These are phyloP conservation scores for Eulemur rubriventer DNA, from an alignment of 2,797 vertebrate species.

Conservation along the genomic window DNA sequence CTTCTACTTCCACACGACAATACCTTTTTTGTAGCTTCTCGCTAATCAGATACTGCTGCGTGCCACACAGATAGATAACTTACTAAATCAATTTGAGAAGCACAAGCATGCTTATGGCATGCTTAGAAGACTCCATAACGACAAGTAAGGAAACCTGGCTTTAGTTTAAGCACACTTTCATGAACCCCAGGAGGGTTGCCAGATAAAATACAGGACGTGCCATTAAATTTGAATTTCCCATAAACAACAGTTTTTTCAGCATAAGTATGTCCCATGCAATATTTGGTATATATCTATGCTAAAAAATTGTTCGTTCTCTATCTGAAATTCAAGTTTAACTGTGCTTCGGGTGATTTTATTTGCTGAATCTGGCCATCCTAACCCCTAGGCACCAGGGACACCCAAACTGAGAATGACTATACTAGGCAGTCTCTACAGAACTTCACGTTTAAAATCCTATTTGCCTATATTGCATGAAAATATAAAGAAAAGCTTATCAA, in stretches of 20 bases:
- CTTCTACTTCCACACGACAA: neutral
- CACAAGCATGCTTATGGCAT: neutral
- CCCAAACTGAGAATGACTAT: neutral
- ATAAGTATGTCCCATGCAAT: neutral
- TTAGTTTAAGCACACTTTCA: neutral
- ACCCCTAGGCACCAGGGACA: neutral
- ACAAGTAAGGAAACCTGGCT: neutral
- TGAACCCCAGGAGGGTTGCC: neutral
- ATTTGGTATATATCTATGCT: neutral
- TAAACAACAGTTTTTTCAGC: conserved; percentile 14
- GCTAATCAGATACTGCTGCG: neutral
- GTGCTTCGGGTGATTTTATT: neutral
- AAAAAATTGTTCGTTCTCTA: neutral
- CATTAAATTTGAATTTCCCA: conserved; percentile 33
- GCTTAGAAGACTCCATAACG: neutral
- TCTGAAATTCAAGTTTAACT: conserved; percentile 36
- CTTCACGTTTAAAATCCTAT: neutral
- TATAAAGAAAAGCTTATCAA: neutral
- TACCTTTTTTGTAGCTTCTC: neutral
- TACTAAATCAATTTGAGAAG: conserved; percentile 24
- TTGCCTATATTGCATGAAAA: neutral
- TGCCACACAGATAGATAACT: neutral
- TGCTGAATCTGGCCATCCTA: neutral
- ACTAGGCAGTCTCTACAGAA: neutral
- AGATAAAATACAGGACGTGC: neutral